Conservation (phyloP, 2,113 vertebrate genomes). For the Dicrurus megarhynchus region DNA sequence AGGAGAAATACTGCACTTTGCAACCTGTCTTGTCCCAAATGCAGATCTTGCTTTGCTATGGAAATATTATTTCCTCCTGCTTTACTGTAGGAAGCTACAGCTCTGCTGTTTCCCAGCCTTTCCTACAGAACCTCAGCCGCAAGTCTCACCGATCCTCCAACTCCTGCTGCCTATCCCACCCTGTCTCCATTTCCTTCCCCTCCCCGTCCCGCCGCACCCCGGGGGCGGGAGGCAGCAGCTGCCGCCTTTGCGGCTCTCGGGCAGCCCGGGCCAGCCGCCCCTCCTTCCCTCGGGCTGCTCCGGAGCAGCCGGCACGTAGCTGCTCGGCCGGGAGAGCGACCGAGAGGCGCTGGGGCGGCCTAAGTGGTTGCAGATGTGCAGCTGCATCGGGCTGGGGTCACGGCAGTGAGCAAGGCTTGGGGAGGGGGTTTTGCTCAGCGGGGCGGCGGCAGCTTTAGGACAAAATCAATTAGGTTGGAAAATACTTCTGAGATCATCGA, state of each 20-base stretch:
- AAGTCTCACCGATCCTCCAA: not conserved
- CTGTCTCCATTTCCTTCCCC: not conserved
- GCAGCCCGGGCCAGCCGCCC: not conserved
- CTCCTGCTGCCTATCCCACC: not conserved
- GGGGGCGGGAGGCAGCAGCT: not conserved
- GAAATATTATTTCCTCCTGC: not conserved
- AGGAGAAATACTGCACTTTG: not conserved
- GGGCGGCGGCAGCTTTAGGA: not conserved
- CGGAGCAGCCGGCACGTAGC: not conserved
- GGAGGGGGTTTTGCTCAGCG: not conserved
- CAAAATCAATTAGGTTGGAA: not conserved
- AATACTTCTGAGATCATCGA: not conserved
- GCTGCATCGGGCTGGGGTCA: not conserved
- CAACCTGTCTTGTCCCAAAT: not conserved
- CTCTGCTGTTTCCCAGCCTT: not conserved
- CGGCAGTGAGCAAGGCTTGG: not conserved
- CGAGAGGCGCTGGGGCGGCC: not conserved
- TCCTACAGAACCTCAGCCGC: too few species aligned
- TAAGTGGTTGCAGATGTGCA: slow-evolving; percentile 21
- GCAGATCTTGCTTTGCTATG: not conserved
- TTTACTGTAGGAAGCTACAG: not conserved
- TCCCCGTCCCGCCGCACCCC: not conserved
- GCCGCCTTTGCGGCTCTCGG: not conserved
- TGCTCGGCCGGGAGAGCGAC: not conserved
- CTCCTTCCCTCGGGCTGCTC: not conserved